Base-by-base conservation (phyloP, 2,888 invertebrate genomes). In the Keiferia lycopersicella region DNA sequence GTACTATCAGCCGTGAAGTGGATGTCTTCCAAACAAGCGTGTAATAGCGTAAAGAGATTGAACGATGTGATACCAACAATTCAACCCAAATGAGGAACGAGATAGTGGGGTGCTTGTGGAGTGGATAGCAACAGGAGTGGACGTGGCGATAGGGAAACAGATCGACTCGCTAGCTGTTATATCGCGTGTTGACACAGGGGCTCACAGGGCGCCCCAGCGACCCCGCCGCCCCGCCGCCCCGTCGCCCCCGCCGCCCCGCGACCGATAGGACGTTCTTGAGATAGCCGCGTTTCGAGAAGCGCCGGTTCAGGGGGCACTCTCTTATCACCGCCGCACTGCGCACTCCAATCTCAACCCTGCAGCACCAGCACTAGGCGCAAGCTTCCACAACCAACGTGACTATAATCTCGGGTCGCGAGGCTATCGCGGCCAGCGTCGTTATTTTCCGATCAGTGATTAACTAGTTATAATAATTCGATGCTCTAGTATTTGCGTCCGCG, bases 391-490 rank as follows among this genome's bases (percentile, higher is more conserved):
- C 12, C 39, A 39, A 61, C n/a, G 11, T 20, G 18, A 3, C 39
- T 48, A 64, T 64, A 62, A 48, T 61, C 63, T 26, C 59, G 66
- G 73, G 82, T 81, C 82, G 76, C 65, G 12, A 67, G 68, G 81
- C 76, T 86, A 86, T 86, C 84, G 66, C 22, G 67, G 72, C 71
- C 71, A 72, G 60, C 76, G 80, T 83, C 81, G 86, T 86, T 86
- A 86, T 86, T 86, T 86, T 86, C 84, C 86, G 81, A 84, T 86
- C 83, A 75, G 75, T 81, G 83, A 83, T 84, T 83, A 79, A 69
- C 74, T 78, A 79, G 61, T 58, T 56, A 62, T 53, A 51, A 51
- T 62, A 60, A 34, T 64, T 64, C 61, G 64, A 64, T 64, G 64
- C 48, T 64, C 64, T 61, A n/a, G n/a, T n/a, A 64, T 61, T 64